These are phyloP conservation scores for Penaeus vannamei DNA, from an alignment of 1,140 invertebrate genomes.

Conservation along the genomic window DNA sequence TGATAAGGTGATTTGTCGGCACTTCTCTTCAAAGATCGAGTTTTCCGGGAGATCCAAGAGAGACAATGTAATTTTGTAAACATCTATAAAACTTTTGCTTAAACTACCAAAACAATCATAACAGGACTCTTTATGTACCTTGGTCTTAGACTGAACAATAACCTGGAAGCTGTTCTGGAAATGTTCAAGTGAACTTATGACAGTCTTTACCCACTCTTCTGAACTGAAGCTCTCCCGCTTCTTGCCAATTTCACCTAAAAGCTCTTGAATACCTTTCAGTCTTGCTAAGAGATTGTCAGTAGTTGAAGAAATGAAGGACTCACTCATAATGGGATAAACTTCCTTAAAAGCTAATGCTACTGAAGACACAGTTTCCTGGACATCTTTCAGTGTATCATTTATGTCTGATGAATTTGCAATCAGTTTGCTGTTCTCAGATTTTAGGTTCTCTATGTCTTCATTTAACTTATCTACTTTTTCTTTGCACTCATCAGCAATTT, in stretches of 20 bases:
- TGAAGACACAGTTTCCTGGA: conserved; percentile 24
- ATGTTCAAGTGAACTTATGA: not conserved
- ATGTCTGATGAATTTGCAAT: conserved; percentile 39
- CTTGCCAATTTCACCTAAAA: not conserved
- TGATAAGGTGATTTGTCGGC: too few relatives aligned
- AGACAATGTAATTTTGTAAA: not conserved
- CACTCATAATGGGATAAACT: conserved; percentile 31
- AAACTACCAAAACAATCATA: conserved; percentile 10
- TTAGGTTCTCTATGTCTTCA: conserved; percentile 65
- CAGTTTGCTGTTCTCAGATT: conserved; percentile 42
- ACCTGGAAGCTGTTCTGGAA: conserved; percentile 16
- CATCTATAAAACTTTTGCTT: not conserved
- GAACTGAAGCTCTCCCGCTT: not conserved
- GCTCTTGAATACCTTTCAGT: conserved; percentile 11
- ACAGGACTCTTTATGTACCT: not conserved
- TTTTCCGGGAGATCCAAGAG: not conserved
- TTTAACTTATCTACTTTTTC: conserved; percentile 57
- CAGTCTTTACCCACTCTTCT: not conserved
- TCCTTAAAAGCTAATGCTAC: not conserved
- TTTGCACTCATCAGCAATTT: conserved; percentile 6
- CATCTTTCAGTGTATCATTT: conserved; percentile 5
- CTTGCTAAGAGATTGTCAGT: not conserved
- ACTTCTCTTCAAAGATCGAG: too few relatives aligned
- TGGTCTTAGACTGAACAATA: not conserved
- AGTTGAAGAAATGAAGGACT: conserved; percentile 2